phyloP scores from a whole-genome alignment of 2,113 vertebrate species.

The Caloenas nicobarica region DNA sequence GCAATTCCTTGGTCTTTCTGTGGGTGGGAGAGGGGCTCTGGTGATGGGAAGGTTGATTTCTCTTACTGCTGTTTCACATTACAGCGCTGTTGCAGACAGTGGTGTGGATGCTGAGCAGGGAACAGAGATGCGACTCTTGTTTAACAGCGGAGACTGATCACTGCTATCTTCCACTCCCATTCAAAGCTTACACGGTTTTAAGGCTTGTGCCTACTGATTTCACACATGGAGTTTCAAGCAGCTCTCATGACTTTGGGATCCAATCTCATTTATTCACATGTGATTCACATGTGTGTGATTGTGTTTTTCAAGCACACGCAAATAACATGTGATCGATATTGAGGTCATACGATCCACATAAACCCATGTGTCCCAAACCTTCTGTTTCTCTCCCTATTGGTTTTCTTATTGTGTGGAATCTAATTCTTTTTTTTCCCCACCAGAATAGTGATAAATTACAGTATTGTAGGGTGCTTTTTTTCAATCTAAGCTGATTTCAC shows the following conservation, averaged over 20 bases:
- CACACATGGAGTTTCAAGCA: slow-evolving; percentile 33
- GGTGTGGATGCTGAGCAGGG: neutral
- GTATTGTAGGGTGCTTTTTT: neutral
- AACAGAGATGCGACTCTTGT: neutral
- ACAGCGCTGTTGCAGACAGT: neutral
- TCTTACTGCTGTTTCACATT: neutral
- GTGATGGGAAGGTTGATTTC: neutral
- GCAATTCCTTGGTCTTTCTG: neutral
- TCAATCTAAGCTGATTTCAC: slow-evolving; percentile 14
- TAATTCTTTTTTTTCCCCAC: neutral
- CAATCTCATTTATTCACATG: slow-evolving; percentile 18
- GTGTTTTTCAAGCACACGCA: neutral
- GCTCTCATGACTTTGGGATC: slow-evolving; percentile 11
- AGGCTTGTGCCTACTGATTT: neutral
- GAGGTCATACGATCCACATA: slow-evolving; percentile 17
- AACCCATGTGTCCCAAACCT: slow-evolving; percentile 38
- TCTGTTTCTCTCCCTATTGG: slow-evolving; percentile 1
- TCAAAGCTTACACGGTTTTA: neutral
- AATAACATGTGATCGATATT: neutral
- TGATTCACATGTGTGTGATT: neutral
- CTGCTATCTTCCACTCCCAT: neutral
- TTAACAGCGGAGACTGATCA: neutral
- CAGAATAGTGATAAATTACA: neutral
- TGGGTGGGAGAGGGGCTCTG: neutral
- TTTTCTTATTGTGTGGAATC: neutral